Base-by-base conservation (phyloP, 2,888 invertebrate genomes). In the Orthosia gracilis region DNA sequence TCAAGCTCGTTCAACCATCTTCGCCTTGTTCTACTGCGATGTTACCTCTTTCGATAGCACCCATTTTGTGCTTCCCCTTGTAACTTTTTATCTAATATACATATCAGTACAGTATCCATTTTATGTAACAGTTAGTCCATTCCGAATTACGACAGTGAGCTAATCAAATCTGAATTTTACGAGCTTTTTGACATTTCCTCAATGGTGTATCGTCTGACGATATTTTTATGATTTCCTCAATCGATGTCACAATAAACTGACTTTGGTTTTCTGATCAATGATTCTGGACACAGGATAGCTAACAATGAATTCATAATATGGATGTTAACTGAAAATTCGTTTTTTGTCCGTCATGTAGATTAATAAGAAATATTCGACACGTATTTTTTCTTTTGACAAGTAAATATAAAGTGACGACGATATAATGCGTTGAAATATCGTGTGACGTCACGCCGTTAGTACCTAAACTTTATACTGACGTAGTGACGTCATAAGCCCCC, bases 81-180 rank as follows among this genome's bases (percentile, higher is more conserved):
- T 62, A 61, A 18, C n/a, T 50, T 1, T 52, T 40, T 21, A 26
- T 40, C 40, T 26, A 26, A 26, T 26, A 26, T 26, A 40, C 40
- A 40, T 50, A 80, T 49, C 21, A 45, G 45, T 57, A 23, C 47
- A 18, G n/a, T 50, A 40, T 55, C 61, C 23, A 69, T 12, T 47
- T 82, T 74, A 64, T 70, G 40, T 75, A 82, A 67, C 69, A 72
- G 23, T 66, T 69, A 78, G 69, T 58, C 13, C 31, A 84, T 78
- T 73, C n/a, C 54, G 18, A 59, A 62, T 84, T 73, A 83, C 80
- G 76, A 73, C 59, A 69, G n/a, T 62, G 59, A 70, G 67, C 64
- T 73, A 80, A 80, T 77, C 69, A 72, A 82, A 57, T 78, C 61
- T 45, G 11, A 76, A 70, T 77, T 79, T 85, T 77, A 85, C 68